phyloP scores from a whole-genome alignment of 1,140 invertebrate genomes.

The Listronotus bonariensis region DNA sequence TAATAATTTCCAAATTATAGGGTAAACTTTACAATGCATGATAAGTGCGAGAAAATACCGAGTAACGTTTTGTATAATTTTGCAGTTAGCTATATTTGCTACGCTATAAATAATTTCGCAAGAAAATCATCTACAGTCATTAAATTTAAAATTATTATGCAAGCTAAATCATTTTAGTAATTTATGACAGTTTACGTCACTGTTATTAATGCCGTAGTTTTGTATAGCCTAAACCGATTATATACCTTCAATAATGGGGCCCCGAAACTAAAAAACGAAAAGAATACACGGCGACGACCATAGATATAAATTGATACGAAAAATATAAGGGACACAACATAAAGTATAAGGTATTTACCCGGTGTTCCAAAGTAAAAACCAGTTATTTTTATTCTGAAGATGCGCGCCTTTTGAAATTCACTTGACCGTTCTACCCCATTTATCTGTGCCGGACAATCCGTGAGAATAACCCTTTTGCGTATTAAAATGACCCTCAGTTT shows the following conservation, averaged over 20 bases:
- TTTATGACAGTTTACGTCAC: slow-evolving; percentile 21
- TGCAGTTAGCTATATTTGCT: slow-evolving; percentile 17
- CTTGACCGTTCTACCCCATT: slow-evolving; percentile 48
- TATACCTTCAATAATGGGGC: slow-evolving; percentile 19
- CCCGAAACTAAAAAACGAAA: slow-evolving; percentile 14
- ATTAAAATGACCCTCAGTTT: slow-evolving; percentile 46
- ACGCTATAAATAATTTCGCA: slow-evolving; percentile 20
- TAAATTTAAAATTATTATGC: slow-evolving; percentile 24
- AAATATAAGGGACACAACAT: slow-evolving; percentile 21
- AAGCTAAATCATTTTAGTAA: slow-evolving; percentile 19
- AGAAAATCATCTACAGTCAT: slow-evolving; percentile 19
- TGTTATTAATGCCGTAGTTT: slow-evolving; percentile 17
- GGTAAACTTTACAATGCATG: slow-evolving; percentile 12
- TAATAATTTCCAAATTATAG: slow-evolving; percentile 8
- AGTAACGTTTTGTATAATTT: slow-evolving; percentile 14
- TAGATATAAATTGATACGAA: slow-evolving; percentile 35
- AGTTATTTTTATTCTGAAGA: slow-evolving; percentile 34
- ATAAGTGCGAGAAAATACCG: slow-evolving; percentile 4
- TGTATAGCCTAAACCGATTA: slow-evolving; percentile 13
- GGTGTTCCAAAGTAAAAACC: slow-evolving; percentile 28
- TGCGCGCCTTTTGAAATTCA: slow-evolving; percentile 43
- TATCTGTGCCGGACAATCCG: slow-evolving; percentile 47
- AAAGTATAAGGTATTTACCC: slow-evolving; percentile 26
- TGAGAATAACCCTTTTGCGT: slow-evolving; percentile 43
- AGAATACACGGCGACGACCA: slow-evolving; percentile 8